A percentile compares a stretch with the other conserved stretches of the same genome.
Evolutionary conservation across 2,797 vertebrate species (phyloP).

Genomic region (Steatocranus sp.): DNA sequence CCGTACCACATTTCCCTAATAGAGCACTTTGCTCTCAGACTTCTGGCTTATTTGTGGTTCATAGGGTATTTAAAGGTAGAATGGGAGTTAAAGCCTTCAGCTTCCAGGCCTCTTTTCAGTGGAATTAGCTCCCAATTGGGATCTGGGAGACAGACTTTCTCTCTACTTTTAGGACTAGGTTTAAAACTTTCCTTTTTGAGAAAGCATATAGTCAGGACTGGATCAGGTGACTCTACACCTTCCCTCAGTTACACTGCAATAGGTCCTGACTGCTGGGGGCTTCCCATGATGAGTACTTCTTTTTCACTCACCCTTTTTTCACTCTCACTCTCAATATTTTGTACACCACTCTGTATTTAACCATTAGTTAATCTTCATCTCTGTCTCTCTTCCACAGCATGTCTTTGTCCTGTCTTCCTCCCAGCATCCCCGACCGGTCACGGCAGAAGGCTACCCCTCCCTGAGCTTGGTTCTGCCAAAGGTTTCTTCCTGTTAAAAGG

Average conservation of each 20-base stretch:
- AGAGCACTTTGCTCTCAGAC: neutral
- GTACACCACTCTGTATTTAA: neutral
- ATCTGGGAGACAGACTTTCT: neutral
- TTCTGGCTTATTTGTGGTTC: neutral
- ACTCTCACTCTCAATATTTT: neutral
- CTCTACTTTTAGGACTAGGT: neutral
- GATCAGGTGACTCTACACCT: neutral
- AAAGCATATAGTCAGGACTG: neutral
- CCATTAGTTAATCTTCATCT: neutral
- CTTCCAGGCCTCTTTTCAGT: neutral
- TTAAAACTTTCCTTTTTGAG: neutral
- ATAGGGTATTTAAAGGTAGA: neutral
- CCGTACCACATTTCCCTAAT: neutral
- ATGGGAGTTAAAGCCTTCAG: neutral
- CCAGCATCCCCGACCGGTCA: neutral
- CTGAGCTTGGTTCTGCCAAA: neutral
- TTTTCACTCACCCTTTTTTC: neutral
- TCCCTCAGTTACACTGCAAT: fast-evolving
- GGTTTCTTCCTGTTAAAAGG: neutral
- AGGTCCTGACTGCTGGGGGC: neutral
- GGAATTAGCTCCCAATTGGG: neutral
- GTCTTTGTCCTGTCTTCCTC: neutral
- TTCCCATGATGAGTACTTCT: neutral
- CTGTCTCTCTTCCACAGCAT: neutral
- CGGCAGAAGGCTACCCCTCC: fast-evolving